Evolutionary conservation across 2,797 vertebrate genomes (phyloP).

Genomic region (Tragopan temminckii): DNA sequence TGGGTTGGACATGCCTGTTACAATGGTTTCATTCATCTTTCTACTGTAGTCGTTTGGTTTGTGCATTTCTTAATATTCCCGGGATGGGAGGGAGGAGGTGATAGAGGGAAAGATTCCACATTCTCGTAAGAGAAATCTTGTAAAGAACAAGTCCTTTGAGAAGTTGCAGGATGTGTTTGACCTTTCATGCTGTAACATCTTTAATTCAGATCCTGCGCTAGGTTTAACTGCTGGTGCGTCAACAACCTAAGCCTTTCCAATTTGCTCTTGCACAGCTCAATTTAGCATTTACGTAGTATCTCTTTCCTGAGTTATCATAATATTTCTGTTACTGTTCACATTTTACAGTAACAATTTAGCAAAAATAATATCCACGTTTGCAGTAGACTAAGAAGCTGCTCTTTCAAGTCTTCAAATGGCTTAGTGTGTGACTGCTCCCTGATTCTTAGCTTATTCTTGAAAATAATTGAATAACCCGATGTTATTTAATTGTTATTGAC

Average conservation of each 20-base stretch:
- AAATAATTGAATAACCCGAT: not conserved
- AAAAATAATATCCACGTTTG: not conserved
- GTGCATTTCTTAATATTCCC: not conserved
- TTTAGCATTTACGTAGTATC: not conserved
- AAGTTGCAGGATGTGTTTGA: not conserved
- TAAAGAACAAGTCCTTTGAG: not conserved
- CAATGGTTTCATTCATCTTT: conserved; percentile 26
- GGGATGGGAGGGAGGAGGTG: not conserved
- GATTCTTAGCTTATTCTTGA: not conserved
- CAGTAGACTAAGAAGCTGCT: not conserved
- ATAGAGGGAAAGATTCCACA: not conserved
- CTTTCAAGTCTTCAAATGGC: not conserved
- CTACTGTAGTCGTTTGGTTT: not conserved
- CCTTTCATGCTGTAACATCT: not conserved
- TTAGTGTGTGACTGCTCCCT: not conserved
- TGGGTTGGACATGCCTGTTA: not conserved
- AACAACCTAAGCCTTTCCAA: not conserved
- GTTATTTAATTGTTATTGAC: not conserved
- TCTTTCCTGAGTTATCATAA: not conserved
- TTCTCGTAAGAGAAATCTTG: not conserved
- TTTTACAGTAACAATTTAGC: not conserved
- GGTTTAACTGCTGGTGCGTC: not conserved
- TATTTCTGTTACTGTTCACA: not conserved
- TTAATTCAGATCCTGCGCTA: not conserved
- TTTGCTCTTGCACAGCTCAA: not conserved